Evolutionary conservation across 2,113 vertebrate genomes (phyloP).

Genomic region (Syrmaticus mikado): DNA sequence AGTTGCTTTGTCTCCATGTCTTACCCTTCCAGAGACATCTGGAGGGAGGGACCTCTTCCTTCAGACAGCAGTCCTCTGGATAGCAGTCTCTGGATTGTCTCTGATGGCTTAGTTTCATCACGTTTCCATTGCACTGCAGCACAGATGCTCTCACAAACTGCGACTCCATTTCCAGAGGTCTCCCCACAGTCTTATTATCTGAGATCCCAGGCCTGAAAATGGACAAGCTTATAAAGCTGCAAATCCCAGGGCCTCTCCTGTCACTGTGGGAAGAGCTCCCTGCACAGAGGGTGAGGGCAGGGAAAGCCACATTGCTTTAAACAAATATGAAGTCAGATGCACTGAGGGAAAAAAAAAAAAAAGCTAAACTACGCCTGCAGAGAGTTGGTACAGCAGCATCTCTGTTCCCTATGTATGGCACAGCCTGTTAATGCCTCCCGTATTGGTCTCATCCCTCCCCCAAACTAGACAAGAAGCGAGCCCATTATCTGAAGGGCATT

Average conservation of each 20-base stretch:
- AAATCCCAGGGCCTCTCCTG: not conserved
- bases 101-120: not conserved
- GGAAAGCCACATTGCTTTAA: not conserved
- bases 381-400: not conserved
- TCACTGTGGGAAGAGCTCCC: not conserved
- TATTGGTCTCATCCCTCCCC: not conserved
- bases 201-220: not conserved
- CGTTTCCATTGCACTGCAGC: not conserved
- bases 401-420: not conserved
- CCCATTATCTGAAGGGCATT: conserved; percentile 66
- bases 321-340: not conserved
- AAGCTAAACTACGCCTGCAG: not conserved
- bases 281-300: not conserved
- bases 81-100: not conserved
- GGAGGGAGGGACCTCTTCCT: not conserved
- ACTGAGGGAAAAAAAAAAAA: not conserved
- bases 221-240: not conserved
- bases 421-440: not conserved
- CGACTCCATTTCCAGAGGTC: not conserved
- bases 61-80: not conserved
- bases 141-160: not conserved
- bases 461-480: conserved; percentile 50
- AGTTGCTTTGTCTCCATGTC: not conserved
- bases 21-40: not conserved
- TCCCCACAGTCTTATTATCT: not conserved